phyloP scores from a whole-genome alignment of 2,888 invertebrate genomes.

The Lathronympha strigana region DNA sequence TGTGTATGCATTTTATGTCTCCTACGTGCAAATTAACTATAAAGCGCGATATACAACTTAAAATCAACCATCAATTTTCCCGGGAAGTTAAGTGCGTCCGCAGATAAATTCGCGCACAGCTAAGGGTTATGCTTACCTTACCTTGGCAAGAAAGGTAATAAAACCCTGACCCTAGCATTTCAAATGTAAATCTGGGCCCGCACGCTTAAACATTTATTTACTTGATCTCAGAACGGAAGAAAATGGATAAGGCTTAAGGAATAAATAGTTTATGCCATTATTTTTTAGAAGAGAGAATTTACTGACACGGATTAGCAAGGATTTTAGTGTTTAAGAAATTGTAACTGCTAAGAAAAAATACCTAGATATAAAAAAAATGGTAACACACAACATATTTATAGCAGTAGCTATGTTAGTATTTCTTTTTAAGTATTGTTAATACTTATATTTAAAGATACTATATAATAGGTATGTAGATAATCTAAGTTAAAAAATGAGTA shows the following conservation, averaged over 20 bases:
- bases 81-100: constrained; percentile 47
- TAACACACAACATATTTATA: no score
- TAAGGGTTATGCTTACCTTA: constrained; percentile 51
- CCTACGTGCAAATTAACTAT: no score
- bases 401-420: no score
- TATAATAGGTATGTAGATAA: no score
- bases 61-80: constrained; percentile 29
- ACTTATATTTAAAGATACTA: no score
- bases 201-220: constrained; percentile 69
- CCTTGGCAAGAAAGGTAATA: constrained; percentile 63
- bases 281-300: constrained; percentile 20
- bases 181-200: constrained; percentile 67
- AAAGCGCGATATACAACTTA: background rate
- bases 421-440: no score
- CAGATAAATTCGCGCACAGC: constrained; percentile 44
- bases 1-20: no score
- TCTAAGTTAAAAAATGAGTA: no score
- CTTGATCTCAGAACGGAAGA: constrained; percentile 55
- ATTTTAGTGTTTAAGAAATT: background rate
- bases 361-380: no score
- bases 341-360: no score
- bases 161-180: constrained; percentile 66
- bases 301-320: background rate
- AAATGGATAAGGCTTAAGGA: constrained; percentile 46
- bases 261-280: constrained; percentile 39